Evolutionary conservation across 2,113 vertebrate species (phyloP).

Genomic region (Paracanthobrama guichenoti): DNA sequence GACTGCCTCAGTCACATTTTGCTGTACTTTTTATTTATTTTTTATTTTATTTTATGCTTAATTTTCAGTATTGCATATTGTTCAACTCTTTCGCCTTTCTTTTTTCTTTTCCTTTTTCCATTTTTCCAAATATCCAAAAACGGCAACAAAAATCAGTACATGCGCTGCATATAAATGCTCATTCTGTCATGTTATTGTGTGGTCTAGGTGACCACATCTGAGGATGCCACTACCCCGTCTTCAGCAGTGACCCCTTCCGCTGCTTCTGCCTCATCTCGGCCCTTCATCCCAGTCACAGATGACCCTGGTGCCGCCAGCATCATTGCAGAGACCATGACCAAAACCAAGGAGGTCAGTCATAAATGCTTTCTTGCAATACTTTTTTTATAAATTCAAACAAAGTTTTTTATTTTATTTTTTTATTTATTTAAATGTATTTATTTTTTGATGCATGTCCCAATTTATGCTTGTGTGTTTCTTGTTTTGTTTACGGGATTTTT

Average conservation of each 20-base stretch:
- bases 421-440: neutral
- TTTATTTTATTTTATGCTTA: neutral
- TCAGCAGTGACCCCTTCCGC: slow-evolving; percentile 93
- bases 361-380: neutral
- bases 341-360: slow-evolving; percentile 87
- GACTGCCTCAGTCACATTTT: neutral
- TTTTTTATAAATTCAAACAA: neutral
- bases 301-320: slow-evolving; percentile 98
- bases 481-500: neutral
- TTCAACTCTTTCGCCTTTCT: neutral
- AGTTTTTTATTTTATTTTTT: neutral
- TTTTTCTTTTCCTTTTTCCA: neutral
- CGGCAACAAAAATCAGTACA: neutral
- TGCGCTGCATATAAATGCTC: neutral
- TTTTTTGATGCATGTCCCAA: neutral
- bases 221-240: slow-evolving; percentile 88
- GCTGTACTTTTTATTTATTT: neutral
- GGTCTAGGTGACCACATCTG: slow-evolving; percentile 82
- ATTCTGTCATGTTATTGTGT: slow-evolving; percentile 33
- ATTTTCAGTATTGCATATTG: neutral
- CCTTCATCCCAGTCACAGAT: slow-evolving; percentile 97
- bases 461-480: neutral
- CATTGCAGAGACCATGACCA: slow-evolving; percentile 98
- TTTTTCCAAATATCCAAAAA: neutral
- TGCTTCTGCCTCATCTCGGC: slow-evolving; percentile 87